Evolutionary conservation across 2,888 invertebrate species (phyloP).

Genomic region (Theretra japonica): DNA sequence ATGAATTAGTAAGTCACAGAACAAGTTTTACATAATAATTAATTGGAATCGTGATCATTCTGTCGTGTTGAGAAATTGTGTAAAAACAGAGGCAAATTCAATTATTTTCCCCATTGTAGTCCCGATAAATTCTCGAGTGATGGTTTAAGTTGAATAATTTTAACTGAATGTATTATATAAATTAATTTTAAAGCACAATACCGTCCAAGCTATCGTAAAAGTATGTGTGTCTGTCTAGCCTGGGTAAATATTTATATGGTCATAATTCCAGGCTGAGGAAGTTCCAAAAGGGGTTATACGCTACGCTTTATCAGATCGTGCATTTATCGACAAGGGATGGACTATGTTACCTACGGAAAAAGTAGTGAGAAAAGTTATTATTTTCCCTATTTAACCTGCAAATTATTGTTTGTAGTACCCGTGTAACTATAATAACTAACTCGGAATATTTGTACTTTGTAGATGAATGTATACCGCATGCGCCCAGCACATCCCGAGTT

Average conservation of each 20-base stretch:
- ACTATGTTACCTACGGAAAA: constrained; percentile 77
- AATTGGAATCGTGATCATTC: too few relatives aligned
- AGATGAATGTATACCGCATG: constrained; percentile 80
- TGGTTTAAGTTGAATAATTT: too few relatives aligned
- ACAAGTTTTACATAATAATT: too few relatives aligned
- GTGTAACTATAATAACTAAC: too few relatives aligned
- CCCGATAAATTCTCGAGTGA: too few relatives aligned
- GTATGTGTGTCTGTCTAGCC: background rate
- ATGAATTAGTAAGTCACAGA: constrained; percentile 17
- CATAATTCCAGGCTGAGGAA: constrained; percentile 55
- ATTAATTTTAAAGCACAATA: too few relatives aligned
- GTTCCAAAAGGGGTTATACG: constrained; percentile 60
- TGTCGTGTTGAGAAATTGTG: too few relatives aligned
- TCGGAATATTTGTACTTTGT: constrained; percentile 40
- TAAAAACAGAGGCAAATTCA: too few relatives aligned
- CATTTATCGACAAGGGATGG: constrained; percentile 77
- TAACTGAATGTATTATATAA: too few relatives aligned
- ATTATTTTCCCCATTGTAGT: too few relatives aligned
- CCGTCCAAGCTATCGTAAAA: too few relatives aligned
- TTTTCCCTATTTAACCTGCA: background rate
- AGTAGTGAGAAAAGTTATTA: constrained; percentile 71
- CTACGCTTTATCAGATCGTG: constrained; percentile 71
- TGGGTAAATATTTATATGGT: background rate
- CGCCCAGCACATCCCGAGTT: constrained; percentile 75
- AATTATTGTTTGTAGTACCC: too few relatives aligned